Evolutionary conservation across 2,113 vertebrate species (phyloP).

Genomic region (Coptodon rendalli): DNA sequence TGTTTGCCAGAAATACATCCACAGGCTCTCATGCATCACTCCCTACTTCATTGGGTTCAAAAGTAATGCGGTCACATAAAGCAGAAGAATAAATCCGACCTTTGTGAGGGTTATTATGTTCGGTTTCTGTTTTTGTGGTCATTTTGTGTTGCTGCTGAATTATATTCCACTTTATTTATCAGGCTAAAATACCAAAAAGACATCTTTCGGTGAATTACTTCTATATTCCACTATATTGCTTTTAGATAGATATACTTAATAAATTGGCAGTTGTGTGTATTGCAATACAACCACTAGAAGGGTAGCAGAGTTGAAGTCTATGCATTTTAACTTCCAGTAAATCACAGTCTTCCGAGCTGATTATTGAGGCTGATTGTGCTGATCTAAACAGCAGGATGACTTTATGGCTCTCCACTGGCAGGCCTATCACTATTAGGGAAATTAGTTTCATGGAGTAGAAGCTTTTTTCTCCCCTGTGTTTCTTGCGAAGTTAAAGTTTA

Average conservation of each 20-base stretch:
- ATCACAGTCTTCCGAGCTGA: not conserved
- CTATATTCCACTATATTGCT: not conserved
- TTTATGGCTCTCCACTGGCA: not conserved
- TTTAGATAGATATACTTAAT: not conserved
- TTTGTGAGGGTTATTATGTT: not conserved
- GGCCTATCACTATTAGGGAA: not conserved
- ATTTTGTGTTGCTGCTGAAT: not conserved
- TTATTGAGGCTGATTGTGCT: not conserved
- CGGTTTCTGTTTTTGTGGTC: not conserved
- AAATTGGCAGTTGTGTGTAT: not conserved
- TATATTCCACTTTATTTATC: not conserved
- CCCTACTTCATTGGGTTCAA: not conserved
- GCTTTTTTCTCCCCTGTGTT: rapidly evolving
- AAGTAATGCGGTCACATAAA: not conserved
- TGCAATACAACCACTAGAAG: not conserved
- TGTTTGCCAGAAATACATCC: not conserved
- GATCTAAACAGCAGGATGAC: not conserved
- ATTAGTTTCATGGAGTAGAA: not conserved
- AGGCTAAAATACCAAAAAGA: not conserved
- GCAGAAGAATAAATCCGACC: not conserved
- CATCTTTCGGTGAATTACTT: not conserved
- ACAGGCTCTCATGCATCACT: not conserved
- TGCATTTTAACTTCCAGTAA: not conserved
- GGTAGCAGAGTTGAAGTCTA: not conserved
- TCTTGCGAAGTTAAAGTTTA: not conserved